Evolutionary conservation across 2,113 vertebrate species (phyloP).

Genomic region (Hiodon alosoides): DNA sequence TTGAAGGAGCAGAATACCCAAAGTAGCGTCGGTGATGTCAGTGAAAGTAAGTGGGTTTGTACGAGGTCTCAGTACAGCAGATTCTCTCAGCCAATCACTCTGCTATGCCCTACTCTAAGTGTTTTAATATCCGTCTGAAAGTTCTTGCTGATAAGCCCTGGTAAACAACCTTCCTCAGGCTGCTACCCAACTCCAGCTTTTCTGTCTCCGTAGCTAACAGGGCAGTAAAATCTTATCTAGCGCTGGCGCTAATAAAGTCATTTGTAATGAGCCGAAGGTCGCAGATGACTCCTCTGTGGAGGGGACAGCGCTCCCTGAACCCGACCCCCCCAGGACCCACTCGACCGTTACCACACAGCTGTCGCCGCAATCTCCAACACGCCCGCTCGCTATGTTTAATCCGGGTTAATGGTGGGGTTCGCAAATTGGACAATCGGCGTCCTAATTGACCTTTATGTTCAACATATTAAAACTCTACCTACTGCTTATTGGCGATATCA

Average conservation of each 20-base stretch:
- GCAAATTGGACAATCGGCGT: too few species aligned
- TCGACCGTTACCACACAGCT: neutral
- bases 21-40: constrained; percentile 11
- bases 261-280: constrained; percentile 71
- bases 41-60: constrained; percentile 4
- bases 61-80: neutral
- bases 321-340: neutral
- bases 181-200: constrained; percentile 56
- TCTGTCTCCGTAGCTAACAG: constrained; percentile 46
- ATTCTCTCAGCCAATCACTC: too few species aligned
- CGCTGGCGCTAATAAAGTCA: constrained; percentile 69
- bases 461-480: neutral
- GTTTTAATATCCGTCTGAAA: constrained; percentile 49
- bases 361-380: constrained; percentile 1
- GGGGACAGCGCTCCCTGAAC: neutral
- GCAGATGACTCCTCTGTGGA: constrained; percentile 34
- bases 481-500: neutral
- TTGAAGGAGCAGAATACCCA: too few species aligned
- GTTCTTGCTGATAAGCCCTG: constrained; percentile 57
- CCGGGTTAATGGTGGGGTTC: neutral
- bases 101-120: constrained; percentile 8
- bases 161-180: constrained; percentile 59
- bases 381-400: neutral
- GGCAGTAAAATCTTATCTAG: constrained; percentile 71
- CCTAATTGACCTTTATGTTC: too few species aligned